Evolutionary conservation across 2,113 vertebrate species (phyloP).

Genomic region (Oenanthe oenanthe): DNA sequence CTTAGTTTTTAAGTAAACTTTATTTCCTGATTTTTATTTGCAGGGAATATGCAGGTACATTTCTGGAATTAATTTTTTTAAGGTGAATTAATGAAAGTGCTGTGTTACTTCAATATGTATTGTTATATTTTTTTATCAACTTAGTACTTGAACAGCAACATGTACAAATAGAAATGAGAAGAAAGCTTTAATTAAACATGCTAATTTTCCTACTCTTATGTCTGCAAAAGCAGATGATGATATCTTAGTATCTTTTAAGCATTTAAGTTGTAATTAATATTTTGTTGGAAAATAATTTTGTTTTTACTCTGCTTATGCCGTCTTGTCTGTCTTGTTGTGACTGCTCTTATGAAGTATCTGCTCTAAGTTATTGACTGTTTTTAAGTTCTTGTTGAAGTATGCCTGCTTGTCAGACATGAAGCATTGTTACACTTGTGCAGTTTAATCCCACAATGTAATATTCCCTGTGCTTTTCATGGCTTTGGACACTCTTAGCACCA

Average conservation of each 20-base stretch:
- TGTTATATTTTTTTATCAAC: neutral
- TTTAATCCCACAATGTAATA: neutral
- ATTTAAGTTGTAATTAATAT: neutral
- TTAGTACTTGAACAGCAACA: neutral
- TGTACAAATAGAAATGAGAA: neutral
- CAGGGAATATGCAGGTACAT: neutral
- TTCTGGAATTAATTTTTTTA: neutral
- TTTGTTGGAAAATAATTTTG: neutral
- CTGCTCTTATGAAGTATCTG: neutral
- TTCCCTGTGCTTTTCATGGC: neutral
- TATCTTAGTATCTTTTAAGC: neutral
- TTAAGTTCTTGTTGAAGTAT: neutral
- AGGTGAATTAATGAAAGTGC: neutral
- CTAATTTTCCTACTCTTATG: neutral
- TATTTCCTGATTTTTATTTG: neutral
- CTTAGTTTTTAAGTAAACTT: neutral
- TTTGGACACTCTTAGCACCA: neutral
- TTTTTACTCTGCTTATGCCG: neutral
- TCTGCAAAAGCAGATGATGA: neutral
- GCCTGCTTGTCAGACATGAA: fast-evolving
- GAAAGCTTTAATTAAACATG: neutral
- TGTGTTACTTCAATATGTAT: neutral
- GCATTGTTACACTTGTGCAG: neutral
- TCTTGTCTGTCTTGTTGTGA: neutral
- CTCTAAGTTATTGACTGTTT: neutral